Conservation (phyloP, 92 coral and sea anemone species). For the Scolanthus callimorphus region DNA sequence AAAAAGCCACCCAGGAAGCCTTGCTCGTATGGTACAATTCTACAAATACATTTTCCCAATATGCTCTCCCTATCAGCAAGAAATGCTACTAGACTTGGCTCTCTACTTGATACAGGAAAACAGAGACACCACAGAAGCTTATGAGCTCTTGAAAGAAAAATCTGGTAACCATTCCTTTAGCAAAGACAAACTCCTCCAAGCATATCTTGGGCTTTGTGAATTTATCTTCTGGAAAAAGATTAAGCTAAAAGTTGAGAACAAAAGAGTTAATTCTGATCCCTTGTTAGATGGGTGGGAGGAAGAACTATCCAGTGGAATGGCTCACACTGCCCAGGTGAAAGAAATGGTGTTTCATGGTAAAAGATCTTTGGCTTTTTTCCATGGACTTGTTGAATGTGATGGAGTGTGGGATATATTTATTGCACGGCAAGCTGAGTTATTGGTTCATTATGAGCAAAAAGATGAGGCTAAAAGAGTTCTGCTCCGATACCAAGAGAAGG, state of each 20-base stretch:
- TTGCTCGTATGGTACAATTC: slow-evolving; percentile 48
- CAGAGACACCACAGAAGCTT: slow-evolving; percentile 67
- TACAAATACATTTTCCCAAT: slow-evolving; percentile 74
- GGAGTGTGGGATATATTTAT: slow-evolving; percentile 92
- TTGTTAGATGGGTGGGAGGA: slow-evolving; percentile 1
- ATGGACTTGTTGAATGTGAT: slow-evolving; percentile 37
- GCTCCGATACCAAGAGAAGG: slow-evolving; percentile 61
- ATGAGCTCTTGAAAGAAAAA: slow-evolving; percentile 66
- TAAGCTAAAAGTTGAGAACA: slow-evolving; percentile 4
- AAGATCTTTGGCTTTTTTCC: slow-evolving; percentile 57
- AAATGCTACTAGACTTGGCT: slow-evolving; percentile 72
- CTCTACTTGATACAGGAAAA: slow-evolving; percentile 61
- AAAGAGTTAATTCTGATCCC: not conserved
- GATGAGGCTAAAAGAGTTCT: slow-evolving; percentile 51
- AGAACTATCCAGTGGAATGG: not conserved
- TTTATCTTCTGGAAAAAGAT: slow-evolving; percentile 57
- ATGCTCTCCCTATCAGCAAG: slow-evolving; percentile 55
- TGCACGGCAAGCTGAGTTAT: slow-evolving; percentile 56
- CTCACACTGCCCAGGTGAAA: not conserved
- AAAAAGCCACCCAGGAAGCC: slow-evolving; percentile 50
- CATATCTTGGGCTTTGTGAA: slow-evolving; percentile 79
- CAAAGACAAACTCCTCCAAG: slow-evolving; percentile 44
- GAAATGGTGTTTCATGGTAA: slow-evolving; percentile 63
- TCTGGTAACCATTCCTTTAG: slow-evolving; percentile 40
- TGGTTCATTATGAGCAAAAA: slow-evolving; percentile 32